phyloP scores from a whole-genome alignment of 2,888 invertebrate species.

The Nomada hirtipes region DNA sequence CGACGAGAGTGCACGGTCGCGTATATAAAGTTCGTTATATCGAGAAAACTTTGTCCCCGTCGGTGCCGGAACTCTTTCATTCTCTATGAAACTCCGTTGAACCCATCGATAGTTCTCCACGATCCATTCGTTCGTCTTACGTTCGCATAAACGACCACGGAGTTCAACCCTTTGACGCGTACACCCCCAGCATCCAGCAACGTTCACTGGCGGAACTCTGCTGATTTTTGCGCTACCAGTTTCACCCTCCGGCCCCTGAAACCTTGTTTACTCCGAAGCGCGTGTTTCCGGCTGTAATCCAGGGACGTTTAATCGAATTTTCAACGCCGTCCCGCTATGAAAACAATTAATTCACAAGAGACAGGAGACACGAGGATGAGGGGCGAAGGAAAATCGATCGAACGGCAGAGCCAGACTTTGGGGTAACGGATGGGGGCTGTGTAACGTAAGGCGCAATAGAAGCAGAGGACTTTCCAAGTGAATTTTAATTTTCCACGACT shows the following conservation, averaged over 20 bases:
- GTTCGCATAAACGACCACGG: background rate
- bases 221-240: background rate
- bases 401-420: background rate
- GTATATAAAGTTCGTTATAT: slow-evolving; percentile 25
- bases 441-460: background rate
- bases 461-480: background rate
- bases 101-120: background rate
- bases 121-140: background rate
- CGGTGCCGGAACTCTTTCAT: background rate
- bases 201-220: no score
- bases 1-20: background rate
- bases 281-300: background rate
- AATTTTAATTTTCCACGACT: slow-evolving; percentile 33
- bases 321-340: slow-evolving; percentile 25
- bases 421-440: background rate
- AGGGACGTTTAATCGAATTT: slow-evolving; percentile 45
- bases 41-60: background rate
- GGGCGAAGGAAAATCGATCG: slow-evolving; percentile 36
- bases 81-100: background rate
- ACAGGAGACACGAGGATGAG: slow-evolving; percentile 3
- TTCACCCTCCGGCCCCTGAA: background rate
- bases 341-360: slow-evolving; percentile 40
- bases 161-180: background rate
- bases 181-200: no score
- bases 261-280: slow-evolving; percentile 11